Evolutionary conservation across 2,888 invertebrate species (phyloP), one percentile per base, ranked within the genome.

Genomic region (Sinhomidia bicolor): DNA sequence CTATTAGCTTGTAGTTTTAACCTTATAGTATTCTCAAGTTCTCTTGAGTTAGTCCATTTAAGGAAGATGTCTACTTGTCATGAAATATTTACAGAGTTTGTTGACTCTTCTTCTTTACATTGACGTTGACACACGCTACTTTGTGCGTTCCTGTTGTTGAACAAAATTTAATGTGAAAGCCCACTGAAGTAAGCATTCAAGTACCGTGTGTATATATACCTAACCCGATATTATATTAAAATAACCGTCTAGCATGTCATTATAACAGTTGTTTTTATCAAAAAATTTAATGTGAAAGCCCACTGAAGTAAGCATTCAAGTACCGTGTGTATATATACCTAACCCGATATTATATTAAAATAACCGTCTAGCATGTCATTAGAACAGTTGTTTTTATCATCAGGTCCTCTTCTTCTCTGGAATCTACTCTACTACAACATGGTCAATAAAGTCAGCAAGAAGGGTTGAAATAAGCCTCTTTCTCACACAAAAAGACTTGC

Each of bases 61-160:
- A 1, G 23, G 9, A 47, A n/a, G 29, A 76, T n/a, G 29, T 51
- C 54, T 7, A n/a, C 51, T 17, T 51, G 51, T 78, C 51, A 78
- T 78, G 51, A 23, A 54, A 78, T 54, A 32, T 78, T 78, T 78
- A 51, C 76, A 51, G 47, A 20, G 76, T 54, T 78, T 78, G 76
- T 78, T 78, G 51, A 78, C 76, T 78, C 54, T 74, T 78, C 32
- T 7, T n/a, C 20, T 47, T 10, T 36, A 44, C 20, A 1, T 20
- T 14, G n/a, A 9, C 20, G 20, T 7, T 57, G 20, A n/a, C 23
- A n/a, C 23, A n/a, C 7, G n/a, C 62, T 47, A 14, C 7, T 4
- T 47, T 10, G 2, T 68, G 41, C 68, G 12, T 71, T 68, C 6
- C 17, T 68, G 36, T 14, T 36, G 36, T 23, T 41, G 20, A 17